phyloP scores from a whole-genome alignment of 2,797 vertebrate species.

The Mallotus villosus region DNA sequence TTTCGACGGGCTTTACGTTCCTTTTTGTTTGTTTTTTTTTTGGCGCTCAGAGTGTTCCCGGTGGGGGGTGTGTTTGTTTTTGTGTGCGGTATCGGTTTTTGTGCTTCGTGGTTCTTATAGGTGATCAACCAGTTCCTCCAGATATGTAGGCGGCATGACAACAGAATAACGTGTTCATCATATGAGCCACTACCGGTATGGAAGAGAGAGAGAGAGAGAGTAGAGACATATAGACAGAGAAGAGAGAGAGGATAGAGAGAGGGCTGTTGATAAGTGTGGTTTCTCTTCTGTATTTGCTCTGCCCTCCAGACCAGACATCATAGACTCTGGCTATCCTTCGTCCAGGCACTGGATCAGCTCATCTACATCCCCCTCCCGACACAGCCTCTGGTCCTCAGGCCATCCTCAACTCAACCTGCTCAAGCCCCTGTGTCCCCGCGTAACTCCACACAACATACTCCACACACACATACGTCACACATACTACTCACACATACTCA shows the following conservation, averaged over 20 bases:
- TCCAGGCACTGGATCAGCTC: conserved; percentile 60
- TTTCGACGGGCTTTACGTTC: too few relatives aligned
- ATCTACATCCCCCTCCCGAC: conserved; percentile 68
- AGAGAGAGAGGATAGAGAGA: too few relatives aligned
- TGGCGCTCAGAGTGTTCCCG: too few relatives aligned
- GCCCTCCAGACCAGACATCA: conserved; percentile 59
- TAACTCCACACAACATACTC: conserved; percentile 21
- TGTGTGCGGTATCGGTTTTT: too few relatives aligned
- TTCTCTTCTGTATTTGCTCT: background rate
- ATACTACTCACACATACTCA: background rate
- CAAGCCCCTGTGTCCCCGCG: conserved; percentile 61
- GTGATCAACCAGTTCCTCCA: too few relatives aligned
- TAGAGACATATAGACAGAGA: too few relatives aligned
- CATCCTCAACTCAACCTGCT: conserved; percentile 62
- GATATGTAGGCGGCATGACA: too few relatives aligned
- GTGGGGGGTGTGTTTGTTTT: too few relatives aligned
- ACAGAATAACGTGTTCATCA: too few relatives aligned
- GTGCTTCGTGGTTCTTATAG: too few relatives aligned
- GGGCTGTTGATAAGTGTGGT: background rate
- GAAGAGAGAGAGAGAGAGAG: background rate
- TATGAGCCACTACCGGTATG: conserved; percentile 63
- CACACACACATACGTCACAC: background rate
- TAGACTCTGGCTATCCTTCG: conserved; percentile 66
- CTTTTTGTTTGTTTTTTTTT: too few relatives aligned
- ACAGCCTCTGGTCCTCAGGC: conserved; percentile 55